These are phyloP conservation scores for Triplophysa tibetana DNA, from an alignment of 2,113 vertebrate genomes.

Conservation along the genomic window DNA sequence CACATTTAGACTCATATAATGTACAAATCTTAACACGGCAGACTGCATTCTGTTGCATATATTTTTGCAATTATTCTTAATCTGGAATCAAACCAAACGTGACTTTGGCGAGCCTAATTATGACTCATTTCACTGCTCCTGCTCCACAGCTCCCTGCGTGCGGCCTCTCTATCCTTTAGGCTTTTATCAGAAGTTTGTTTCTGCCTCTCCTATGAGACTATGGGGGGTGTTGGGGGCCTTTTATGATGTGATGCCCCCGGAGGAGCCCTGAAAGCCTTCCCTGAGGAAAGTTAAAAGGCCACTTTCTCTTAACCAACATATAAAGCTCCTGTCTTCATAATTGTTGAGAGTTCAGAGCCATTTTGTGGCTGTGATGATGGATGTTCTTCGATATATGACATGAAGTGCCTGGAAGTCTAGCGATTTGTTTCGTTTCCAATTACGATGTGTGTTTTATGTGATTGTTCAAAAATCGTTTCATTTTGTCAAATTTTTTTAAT, in stretches of 20 bases:
- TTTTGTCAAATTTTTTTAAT: too few species aligned
- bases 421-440: neutral
- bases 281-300: constrained; percentile 1
- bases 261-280: neutral
- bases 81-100: constrained; percentile 46
- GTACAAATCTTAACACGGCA: constrained; percentile 45
- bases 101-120: constrained; percentile 13
- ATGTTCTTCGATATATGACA: constrained; percentile 7
- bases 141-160: constrained; percentile 34
- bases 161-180: constrained; percentile 42
- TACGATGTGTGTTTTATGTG: too few species aligned
- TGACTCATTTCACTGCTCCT: constrained; percentile 39
- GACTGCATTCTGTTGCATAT: constrained; percentile 27
- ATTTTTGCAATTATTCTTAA: constrained; percentile 46
- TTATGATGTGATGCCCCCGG: constrained; percentile 11
- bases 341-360: constrained; percentile 34
- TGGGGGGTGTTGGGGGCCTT: constrained; percentile 22
- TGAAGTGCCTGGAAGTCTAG: neutral
- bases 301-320: neutral
- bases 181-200: constrained; percentile 51
- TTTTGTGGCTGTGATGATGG: neutral
- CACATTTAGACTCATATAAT: constrained; percentile 8
- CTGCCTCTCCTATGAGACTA: constrained; percentile 21
- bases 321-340: constrained; percentile 33
- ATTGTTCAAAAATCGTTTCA: too few species aligned